Evolutionary conservation across 2,888 invertebrate species (phyloP).

Genomic region (Petrolisthes manimaculis): DNA sequence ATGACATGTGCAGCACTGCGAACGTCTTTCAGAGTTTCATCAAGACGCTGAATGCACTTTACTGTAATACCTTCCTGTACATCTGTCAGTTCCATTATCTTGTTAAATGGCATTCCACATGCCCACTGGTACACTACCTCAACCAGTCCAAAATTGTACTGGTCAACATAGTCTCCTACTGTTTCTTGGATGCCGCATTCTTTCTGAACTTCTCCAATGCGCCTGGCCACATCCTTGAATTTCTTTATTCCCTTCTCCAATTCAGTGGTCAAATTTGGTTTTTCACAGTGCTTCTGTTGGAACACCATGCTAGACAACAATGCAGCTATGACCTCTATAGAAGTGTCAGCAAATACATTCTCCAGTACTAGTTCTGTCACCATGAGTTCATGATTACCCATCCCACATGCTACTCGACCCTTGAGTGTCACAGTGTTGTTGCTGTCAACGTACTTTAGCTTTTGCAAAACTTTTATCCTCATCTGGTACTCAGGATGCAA

Average conservation of each 20-base stretch:
- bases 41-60: constrained; percentile 93
- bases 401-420: constrained; percentile 88
- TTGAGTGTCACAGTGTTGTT: constrained; percentile 82
- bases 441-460: constrained; percentile 82
- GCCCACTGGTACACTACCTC: constrained; percentile 98
- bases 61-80: constrained; percentile 99
- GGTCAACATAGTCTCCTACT: constrained; percentile 74
- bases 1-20: constrained; percentile 92
- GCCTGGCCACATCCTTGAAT: constrained; percentile 79
- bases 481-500: constrained; percentile 92
- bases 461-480: constrained; percentile 81
- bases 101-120: constrained; percentile 88
- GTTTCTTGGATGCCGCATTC: constrained; percentile 75
- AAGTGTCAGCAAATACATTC: constrained; percentile 86
- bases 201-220: constrained; percentile 78
- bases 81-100: constrained; percentile 92
- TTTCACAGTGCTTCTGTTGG: constrained; percentile 81
- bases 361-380: constrained; percentile 94
- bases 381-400: constrained; percentile 88
- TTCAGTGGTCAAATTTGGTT: constrained; percentile 75
- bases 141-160: constrained; percentile 90
- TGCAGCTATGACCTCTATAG: constrained; percentile 80
- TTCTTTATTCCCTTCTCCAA: constrained; percentile 78
- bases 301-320: constrained; percentile 92
- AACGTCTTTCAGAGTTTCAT: constrained; percentile 91